phyloP scores from a whole-genome alignment of 2,888 invertebrate species.

The Drosophila gaucha region DNA sequence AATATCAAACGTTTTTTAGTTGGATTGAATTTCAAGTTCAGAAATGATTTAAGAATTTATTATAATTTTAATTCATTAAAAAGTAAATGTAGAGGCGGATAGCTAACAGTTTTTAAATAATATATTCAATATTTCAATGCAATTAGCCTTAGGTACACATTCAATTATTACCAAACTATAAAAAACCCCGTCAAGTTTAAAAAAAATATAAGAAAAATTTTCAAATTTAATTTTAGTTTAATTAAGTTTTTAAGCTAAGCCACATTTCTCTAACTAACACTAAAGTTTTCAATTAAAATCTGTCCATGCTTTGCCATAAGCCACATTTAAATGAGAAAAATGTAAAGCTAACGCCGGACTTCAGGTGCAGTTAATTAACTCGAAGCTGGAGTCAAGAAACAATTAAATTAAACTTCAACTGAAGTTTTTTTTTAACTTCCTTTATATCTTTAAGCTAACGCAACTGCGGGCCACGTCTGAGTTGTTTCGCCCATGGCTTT shows the following conservation, averaged over 20 bases:
- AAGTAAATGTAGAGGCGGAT: too few species aligned
- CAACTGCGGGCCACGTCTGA: constrained; percentile 42
- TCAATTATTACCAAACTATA: background rate
- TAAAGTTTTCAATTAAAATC: constrained; percentile 7
- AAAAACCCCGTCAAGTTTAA: background rate
- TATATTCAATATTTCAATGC: too few species aligned
- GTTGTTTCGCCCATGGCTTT: constrained; percentile 40
- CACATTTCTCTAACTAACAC: background rate
- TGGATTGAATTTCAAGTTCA: too few species aligned
- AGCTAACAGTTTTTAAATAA: too few species aligned
- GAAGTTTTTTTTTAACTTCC: constrained; percentile 7
- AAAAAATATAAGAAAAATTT: background rate
- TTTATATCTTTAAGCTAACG: constrained; percentile 7
- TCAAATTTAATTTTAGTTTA: too few species aligned
- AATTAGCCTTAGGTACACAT: too few species aligned
- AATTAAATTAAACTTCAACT: constrained; percentile 31
- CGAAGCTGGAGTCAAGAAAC: constrained; percentile 3
- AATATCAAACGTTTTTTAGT: too few species aligned
- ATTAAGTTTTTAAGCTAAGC: background rate
- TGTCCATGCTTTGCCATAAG: constrained; percentile 9
- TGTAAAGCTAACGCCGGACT: background rate
- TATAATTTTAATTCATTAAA: too few species aligned
- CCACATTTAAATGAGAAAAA: background rate
- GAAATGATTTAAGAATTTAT: too few species aligned
- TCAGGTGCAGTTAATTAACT: background rate